phyloP scores from a whole-genome alignment of 2,797 vertebrate genomes.

The Emydoidea blandingii region DNA sequence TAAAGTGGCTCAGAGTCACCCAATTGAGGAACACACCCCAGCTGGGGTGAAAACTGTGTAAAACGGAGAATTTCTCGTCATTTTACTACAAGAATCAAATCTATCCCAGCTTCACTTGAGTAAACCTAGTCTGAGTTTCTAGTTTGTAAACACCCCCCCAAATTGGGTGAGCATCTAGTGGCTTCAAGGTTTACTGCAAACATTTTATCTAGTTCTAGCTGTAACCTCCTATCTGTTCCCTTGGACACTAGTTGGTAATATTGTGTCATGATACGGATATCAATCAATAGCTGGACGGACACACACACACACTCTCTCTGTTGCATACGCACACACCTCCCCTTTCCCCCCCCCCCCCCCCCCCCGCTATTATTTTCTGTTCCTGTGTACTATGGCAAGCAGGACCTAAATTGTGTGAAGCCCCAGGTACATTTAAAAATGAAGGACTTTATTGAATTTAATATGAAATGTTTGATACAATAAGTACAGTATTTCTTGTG shows the following conservation, averaged over 20 bases:
- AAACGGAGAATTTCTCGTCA: neutral
- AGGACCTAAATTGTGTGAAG: accelerated
- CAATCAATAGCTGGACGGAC: too few species aligned
- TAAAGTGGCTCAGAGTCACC: neutral
- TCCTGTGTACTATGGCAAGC: accelerated
- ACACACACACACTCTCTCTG: neutral
- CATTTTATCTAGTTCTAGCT: too few species aligned
- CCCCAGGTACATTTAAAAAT: accelerated
- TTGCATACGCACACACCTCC: too few species aligned
- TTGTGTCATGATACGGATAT: too few species aligned
- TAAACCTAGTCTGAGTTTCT: neutral
- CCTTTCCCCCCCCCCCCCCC: too few species aligned
- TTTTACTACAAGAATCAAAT: neutral
- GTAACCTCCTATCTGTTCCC: too few species aligned
- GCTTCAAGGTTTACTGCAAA: too few species aligned
- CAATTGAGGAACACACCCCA: neutral
- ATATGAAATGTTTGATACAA: neutral
- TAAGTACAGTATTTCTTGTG: neutral
- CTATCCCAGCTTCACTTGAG: neutral
- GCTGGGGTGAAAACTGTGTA: too few species aligned
- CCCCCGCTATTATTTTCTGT: accelerated
- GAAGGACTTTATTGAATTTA: neutral
- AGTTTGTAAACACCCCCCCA: neutral
- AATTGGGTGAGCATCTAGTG: too few species aligned
- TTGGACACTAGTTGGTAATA: too few species aligned